Conservation (phyloP, 2,888 invertebrate species). For the Leptopilina myrica region DNA sequence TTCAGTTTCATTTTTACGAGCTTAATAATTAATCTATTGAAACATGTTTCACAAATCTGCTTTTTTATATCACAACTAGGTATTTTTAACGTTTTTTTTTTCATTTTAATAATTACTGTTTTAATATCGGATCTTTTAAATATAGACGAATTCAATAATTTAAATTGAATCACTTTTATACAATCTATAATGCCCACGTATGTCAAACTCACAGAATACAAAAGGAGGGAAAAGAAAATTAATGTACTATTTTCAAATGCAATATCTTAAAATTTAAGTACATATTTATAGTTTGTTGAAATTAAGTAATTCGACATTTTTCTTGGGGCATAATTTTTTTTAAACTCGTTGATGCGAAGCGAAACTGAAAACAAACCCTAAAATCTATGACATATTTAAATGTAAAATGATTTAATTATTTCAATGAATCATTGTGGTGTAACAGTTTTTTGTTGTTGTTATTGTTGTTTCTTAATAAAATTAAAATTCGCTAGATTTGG, state of each 20-base stretch:
- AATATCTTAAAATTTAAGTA: slow-evolving; percentile 22
- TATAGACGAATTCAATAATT: neutral
- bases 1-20: slow-evolving; percentile 21
- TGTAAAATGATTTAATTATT: slow-evolving; percentile 3
- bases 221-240: neutral
- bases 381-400: slow-evolving; percentile 3
- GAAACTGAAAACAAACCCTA: neutral
- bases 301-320: slow-evolving; percentile 4
- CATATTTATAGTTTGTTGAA: neutral
- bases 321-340: neutral
- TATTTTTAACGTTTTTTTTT: neutral
- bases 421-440: neutral
- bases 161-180: neutral
- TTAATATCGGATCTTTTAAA: neutral
- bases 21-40: slow-evolving; percentile 13
- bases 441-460: neutral
- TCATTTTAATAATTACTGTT: neutral
- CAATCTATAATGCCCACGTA: slow-evolving; percentile 13
- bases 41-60: neutral
- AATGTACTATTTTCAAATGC: neutral
- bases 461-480: neutral
- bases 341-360: slow-evolving; percentile 4
- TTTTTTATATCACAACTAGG: slow-evolving; percentile 13
- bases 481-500: slow-evolving; percentile 36
- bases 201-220: neutral